phyloP scores from a whole-genome alignment of 1,140 invertebrate species.

The Calliopsis andreniformis region DNA sequence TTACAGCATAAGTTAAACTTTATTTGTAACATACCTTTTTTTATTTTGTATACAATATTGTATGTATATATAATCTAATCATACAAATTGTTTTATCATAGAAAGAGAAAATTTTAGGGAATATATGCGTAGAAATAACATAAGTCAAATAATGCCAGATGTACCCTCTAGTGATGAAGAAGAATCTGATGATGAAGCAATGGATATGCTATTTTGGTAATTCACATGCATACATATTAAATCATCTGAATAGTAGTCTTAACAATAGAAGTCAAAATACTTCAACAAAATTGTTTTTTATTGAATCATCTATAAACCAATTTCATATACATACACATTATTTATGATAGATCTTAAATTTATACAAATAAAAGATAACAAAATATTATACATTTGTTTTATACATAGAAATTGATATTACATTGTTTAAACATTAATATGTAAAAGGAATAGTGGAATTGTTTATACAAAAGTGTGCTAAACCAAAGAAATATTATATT shows the following conservation, averaged over 20 bases:
- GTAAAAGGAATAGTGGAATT: too few species aligned
- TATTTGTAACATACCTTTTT: too few species aligned
- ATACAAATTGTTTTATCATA: constrained; percentile 29
- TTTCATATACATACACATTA: neutral
- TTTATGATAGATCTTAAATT: neutral
- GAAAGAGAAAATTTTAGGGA: constrained; percentile 65
- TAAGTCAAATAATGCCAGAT: constrained; percentile 63
- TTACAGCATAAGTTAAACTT: constrained; percentile 1
- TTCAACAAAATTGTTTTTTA: neutral
- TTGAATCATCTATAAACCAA: neutral
- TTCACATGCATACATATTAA: neutral
- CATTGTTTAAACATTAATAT: too few species aligned
- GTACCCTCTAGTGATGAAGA: constrained; percentile 67
- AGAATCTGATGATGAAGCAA: constrained; percentile 72
- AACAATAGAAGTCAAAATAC: too few species aligned
- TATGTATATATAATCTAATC: neutral
- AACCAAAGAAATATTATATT: too few species aligned
- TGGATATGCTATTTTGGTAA: constrained; percentile 24
- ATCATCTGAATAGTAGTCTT: too few species aligned
- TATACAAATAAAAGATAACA: neutral
- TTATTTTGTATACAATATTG: neutral
- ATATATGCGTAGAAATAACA: constrained; percentile 63
- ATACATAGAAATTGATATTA: neutral
- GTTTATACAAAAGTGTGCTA: too few species aligned
- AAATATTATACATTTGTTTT: neutral